Evolutionary conservation across 2,113 vertebrate species (phyloP).

Genomic region (Nymphicus hollandicus): DNA sequence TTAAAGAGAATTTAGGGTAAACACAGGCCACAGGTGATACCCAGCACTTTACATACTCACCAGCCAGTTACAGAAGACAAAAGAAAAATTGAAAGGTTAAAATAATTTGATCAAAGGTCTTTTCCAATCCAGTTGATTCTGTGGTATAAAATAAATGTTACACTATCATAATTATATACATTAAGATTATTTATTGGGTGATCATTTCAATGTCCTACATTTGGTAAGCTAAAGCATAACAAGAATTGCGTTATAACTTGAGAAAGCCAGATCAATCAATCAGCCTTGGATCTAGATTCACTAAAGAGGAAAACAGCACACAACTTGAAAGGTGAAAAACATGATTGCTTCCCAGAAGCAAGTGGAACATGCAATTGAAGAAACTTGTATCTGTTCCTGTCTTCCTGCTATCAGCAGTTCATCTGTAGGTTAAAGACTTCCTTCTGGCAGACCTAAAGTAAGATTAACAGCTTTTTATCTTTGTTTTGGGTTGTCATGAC

Average conservation of each 20-base stretch:
- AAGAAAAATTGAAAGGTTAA: not conserved
- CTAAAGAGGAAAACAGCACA: not conserved
- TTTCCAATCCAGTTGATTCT: too few relatives aligned
- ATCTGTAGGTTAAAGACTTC: not conserved
- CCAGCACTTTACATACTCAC: not conserved
- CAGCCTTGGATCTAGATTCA: not conserved
- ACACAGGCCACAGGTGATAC: not conserved
- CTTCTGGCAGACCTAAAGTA: not conserved
- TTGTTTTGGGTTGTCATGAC: not conserved
- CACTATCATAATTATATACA: not conserved
- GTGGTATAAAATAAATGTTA: not conserved
- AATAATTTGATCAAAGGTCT: not conserved
- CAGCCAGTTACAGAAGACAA: not conserved
- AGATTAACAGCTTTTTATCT: not conserved
- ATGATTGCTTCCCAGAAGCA: not conserved
- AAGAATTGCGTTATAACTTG: conserved; percentile 2
- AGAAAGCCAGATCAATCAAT: not conserved
- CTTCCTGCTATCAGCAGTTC: not conserved
- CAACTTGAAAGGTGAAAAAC: not conserved
- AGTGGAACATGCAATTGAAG: not conserved
- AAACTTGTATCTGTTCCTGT: not conserved
- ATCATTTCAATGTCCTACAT: not conserved
- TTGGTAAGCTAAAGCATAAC: not conserved
- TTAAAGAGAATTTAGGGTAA: not conserved
- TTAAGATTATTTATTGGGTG: not conserved